Evolutionary conservation across 2,888 invertebrate species (phyloP).

Genomic region (Drosophila cyrtoloma): DNA sequence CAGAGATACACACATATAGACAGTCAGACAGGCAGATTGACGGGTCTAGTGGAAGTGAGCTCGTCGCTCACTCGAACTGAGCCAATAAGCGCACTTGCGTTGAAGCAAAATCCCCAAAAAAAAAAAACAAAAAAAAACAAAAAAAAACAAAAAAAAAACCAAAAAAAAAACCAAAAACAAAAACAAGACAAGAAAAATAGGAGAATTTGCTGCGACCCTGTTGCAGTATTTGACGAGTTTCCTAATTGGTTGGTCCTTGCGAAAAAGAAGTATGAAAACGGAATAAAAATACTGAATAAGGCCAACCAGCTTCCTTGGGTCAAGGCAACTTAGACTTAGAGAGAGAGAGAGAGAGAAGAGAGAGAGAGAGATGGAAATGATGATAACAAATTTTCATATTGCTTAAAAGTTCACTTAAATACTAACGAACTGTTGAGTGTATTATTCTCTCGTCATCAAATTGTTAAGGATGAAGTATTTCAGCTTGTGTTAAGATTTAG

Average conservation of each 20-base stretch:
- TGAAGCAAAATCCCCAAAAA: slow-evolving; percentile 5
- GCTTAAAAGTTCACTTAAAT: neutral
- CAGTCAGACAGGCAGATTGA: slow-evolving; percentile 27
- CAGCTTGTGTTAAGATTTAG: neutral
- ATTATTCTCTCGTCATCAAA: neutral
- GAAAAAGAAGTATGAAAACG: slow-evolving; percentile 7
- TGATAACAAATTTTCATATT: neutral
- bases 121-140: neutral
- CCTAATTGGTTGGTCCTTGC: slow-evolving; percentile 47
- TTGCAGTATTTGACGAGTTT: slow-evolving; percentile 32
- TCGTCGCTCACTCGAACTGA: slow-evolving; percentile 36
- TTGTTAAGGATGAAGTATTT: neutral
- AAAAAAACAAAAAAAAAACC: neutral
- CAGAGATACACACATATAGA: slow-evolving; percentile 1
- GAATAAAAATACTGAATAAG: slow-evolving; percentile 32
- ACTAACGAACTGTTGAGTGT: neutral
- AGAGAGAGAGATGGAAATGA: neutral
- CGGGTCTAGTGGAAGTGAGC: slow-evolving; percentile 25
- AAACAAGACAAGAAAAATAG: slow-evolving; percentile 22
- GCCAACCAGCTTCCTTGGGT: slow-evolving; percentile 25
- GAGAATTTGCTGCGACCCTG: slow-evolving; percentile 28
- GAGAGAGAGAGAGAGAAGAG: neutral
- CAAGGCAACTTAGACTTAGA: slow-evolving; percentile 21
- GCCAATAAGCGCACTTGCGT: slow-evolving; percentile 46
- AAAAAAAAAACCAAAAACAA: neutral